Evolutionary conservation across 2,797 vertebrate species (phyloP).

Genomic region (Hyperoplus lanceolatus): DNA sequence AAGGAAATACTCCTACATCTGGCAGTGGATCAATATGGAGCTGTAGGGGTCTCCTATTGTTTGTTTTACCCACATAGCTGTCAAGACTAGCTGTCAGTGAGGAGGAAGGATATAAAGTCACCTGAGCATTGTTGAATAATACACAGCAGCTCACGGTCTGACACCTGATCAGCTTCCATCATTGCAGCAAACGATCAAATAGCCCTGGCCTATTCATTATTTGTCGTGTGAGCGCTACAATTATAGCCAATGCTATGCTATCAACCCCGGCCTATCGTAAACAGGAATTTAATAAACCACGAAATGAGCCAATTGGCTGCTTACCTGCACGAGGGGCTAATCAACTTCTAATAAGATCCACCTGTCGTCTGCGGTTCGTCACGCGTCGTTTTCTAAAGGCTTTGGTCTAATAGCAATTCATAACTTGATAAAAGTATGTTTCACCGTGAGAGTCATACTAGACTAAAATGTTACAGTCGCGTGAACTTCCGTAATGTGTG

Average conservation of each 20-base stretch:
- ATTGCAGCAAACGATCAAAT: slow-evolving; percentile 21
- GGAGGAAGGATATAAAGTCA: slow-evolving; percentile 14
- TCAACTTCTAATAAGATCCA: slow-evolving; percentile 13
- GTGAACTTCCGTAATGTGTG: not conserved
- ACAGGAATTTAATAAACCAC: not conserved
- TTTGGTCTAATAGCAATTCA: not conserved
- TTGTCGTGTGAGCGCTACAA: not conserved
- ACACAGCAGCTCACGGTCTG: slow-evolving; percentile 52
- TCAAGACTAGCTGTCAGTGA: not conserved
- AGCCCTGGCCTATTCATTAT: not conserved
- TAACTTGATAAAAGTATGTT: accelerated
- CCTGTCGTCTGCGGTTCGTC: slow-evolving; percentile 6
- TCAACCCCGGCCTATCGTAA: accelerated
- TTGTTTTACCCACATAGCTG: not conserved
- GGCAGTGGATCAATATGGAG: not conserved
- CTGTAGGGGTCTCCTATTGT: not conserved
- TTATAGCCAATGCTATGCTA: no score
- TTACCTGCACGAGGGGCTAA: slow-evolving; percentile 24
- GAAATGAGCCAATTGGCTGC: not conserved
- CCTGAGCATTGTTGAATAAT: slow-evolving; percentile 57
- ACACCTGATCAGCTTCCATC: slow-evolving; percentile 35
- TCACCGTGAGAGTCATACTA: not conserved
- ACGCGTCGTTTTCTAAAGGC: not conserved
- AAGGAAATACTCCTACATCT: not conserved
- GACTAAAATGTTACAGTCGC: not conserved